Evolutionary conservation across 2,888 invertebrate genomes (phyloP).

Genomic region (Torymus tubicola): DNA sequence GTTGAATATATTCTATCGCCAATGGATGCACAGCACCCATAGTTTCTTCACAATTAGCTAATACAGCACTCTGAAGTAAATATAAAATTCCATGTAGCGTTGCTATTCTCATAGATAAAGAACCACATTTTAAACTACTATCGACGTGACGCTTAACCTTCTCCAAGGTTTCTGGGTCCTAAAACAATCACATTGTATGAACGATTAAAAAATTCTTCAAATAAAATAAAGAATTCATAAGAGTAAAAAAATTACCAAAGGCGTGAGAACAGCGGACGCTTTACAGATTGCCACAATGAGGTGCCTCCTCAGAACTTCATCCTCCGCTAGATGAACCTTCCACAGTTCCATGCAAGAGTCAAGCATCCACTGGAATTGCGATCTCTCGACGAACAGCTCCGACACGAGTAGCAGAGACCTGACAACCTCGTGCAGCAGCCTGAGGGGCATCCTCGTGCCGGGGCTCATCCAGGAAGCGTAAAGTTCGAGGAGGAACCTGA

Average conservation of each 20-base stretch:
- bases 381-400: constrained; percentile 85
- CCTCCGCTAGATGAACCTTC: constrained; percentile 83
- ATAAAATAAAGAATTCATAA: constrained; percentile 13
- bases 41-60: constrained; percentile 77
- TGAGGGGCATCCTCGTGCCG: constrained; percentile 78
- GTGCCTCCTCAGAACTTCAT: constrained; percentile 86
- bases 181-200: constrained; percentile 48
- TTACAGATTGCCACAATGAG: constrained; percentile 83
- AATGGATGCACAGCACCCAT: constrained; percentile 78
- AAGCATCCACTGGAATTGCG: constrained; percentile 89
- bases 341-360: constrained; percentile 83
- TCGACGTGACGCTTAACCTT: constrained; percentile 81
- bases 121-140: constrained; percentile 80
- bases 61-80: constrained; percentile 80
- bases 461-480: constrained; percentile 86
- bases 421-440: constrained; percentile 79
- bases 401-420: constrained; percentile 85
- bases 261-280: constrained; percentile 82
- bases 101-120: constrained; percentile 81
- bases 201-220: too few species aligned
- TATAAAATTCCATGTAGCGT: constrained; percentile 83
- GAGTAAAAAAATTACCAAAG: constrained; percentile 74
- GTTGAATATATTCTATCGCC: constrained; percentile 78
- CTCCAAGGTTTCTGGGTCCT: constrained; percentile 81
- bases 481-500: constrained; percentile 93